phyloP scores from a whole-genome alignment of 2,797 vertebrate species.

The Limnodromus scolopaceus region DNA sequence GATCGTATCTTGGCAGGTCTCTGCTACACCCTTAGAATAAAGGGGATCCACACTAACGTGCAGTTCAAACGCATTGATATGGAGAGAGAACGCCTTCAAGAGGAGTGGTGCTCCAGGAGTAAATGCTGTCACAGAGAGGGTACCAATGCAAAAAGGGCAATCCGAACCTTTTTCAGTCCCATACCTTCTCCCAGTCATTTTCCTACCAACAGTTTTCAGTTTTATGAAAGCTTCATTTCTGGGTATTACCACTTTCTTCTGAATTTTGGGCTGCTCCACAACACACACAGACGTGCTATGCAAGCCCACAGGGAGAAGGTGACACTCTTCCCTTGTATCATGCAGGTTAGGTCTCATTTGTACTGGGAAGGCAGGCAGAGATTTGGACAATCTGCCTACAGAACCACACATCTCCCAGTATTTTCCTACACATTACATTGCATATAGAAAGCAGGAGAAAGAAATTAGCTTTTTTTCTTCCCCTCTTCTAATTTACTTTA shows the following conservation, averaged over 20 bases:
- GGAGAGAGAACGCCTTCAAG: background rate
- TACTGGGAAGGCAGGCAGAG: background rate
- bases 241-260: background rate
- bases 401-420: background rate
- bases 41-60: background rate
- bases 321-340: background rate
- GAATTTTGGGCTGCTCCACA: background rate
- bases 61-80: background rate
- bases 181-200: background rate
- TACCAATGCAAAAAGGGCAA: background rate
- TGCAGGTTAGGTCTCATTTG: background rate
- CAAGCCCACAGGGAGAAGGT: background rate
- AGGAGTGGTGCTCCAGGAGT: background rate
- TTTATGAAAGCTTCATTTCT: background rate
- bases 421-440: background rate
- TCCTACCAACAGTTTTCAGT: background rate
- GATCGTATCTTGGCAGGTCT: background rate
- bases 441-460: background rate
- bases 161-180: background rate
- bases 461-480: background rate
- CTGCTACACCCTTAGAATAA: background rate
- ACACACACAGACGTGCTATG: background rate
- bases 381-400: background rate
- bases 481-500: background rate
- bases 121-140: background rate